Conservation (phyloP, 2,888 invertebrate genomes). For the Serrognathus titanus region DNA sequence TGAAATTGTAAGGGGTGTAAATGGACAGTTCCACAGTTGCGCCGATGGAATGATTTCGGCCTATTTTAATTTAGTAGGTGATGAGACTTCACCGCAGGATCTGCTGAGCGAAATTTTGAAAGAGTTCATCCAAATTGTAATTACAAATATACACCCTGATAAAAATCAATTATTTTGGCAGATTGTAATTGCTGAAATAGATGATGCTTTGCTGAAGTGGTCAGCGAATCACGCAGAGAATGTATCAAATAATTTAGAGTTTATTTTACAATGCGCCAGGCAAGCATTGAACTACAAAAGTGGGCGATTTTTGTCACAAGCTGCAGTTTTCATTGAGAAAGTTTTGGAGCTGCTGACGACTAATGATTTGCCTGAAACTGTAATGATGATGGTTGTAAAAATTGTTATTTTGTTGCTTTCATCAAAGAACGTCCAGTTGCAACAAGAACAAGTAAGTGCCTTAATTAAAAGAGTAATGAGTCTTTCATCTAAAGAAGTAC, state of each 20-base stretch:
- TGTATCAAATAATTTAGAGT: slow-evolving; percentile 39
- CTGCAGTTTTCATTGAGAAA: slow-evolving; percentile 58
- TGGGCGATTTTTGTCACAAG: slow-evolving; percentile 62
- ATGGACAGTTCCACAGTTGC: slow-evolving; percentile 81
- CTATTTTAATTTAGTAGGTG: slow-evolving; percentile 61
- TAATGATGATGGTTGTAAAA: slow-evolving; percentile 53
- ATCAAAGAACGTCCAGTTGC: slow-evolving; percentile 60
- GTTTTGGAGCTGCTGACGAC: slow-evolving; percentile 53
- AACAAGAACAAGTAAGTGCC: slow-evolving; percentile 71
- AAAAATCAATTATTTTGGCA: slow-evolving; percentile 68
- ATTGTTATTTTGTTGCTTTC: slow-evolving; percentile 59
- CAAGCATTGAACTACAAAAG: slow-evolving; percentile 61
- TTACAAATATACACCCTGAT: slow-evolving; percentile 60
- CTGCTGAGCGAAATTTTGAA: slow-evolving; percentile 63
- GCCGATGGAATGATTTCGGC: slow-evolving; percentile 68
- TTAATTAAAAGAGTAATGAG: slow-evolving; percentile 63
- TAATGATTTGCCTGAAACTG: slow-evolving; percentile 49
- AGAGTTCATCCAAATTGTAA: slow-evolving; percentile 59
- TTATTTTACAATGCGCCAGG: slow-evolving; percentile 57
- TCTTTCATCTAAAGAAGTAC: slow-evolving; percentile 55
- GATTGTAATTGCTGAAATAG: slow-evolving; percentile 47
- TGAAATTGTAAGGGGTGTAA: slow-evolving; percentile 85
- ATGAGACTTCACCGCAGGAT: slow-evolving; percentile 53
- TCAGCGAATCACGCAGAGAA: slow-evolving; percentile 19
- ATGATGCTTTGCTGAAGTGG: slow-evolving; percentile 31